Evolutionary conservation across 2,113 vertebrate genomes (phyloP).

Genomic region (Vulpes lagopus): DNA sequence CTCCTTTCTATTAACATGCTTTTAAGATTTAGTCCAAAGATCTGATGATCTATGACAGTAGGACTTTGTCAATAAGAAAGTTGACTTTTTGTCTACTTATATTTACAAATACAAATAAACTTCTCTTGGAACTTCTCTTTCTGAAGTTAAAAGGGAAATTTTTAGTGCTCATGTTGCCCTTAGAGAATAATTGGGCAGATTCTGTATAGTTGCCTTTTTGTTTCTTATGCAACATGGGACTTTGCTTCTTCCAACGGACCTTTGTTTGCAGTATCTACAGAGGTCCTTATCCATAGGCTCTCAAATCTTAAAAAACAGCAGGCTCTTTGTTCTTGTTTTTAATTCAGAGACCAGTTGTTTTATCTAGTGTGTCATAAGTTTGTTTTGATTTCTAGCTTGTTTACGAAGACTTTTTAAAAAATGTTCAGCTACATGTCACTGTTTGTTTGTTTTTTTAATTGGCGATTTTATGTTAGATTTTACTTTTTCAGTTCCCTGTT

Average conservation of each 20-base stretch:
- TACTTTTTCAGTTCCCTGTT: background rate
- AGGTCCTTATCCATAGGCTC: background rate
- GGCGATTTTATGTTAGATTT: background rate
- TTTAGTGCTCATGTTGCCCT: background rate
- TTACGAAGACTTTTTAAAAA: background rate
- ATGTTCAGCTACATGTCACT: background rate
- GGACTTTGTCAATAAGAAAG: background rate
- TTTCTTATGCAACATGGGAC: background rate
- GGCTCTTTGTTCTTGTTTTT: background rate
- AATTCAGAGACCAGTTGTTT: conserved; percentile 16
- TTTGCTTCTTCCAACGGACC: background rate
- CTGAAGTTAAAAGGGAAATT: background rate
- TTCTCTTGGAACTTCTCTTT: background rate
- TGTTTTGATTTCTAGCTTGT: conserved; percentile 19
- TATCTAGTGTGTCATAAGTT: background rate
- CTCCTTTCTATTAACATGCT: background rate
- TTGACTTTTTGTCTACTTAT: background rate
- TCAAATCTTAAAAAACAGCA: background rate
- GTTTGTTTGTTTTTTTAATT: background rate
- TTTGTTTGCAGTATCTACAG: background rate
- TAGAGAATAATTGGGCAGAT: background rate
- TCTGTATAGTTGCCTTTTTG: background rate
- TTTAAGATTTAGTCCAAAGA: background rate
- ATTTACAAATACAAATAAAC: background rate
- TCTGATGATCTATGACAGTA: background rate